phyloP scores from a whole-genome alignment of 2,888 invertebrate genomes.

The Caenorhabditis imperialis region DNA sequence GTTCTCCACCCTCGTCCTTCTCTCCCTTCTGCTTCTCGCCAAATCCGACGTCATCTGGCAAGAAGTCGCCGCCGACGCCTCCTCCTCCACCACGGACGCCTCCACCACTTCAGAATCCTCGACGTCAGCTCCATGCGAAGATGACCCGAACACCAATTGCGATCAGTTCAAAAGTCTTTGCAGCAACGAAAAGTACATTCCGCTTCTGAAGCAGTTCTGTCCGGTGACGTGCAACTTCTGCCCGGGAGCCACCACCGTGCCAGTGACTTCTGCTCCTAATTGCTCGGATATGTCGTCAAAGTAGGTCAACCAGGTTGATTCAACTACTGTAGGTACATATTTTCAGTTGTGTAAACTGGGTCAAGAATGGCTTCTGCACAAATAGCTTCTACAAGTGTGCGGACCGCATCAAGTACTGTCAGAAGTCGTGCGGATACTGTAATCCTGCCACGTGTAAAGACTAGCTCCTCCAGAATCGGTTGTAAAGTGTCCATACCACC shows the following conservation, averaged over 20 bases:
- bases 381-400: constrained; percentile 19
- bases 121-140: constrained; percentile 17
- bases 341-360: constrained; percentile 23
- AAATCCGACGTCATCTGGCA: no score
- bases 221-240: constrained; percentile 40
- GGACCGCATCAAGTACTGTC: constrained; percentile 8
- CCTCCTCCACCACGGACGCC: no score
- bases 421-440: constrained; percentile 23
- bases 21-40: not conserved
- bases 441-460: no score
- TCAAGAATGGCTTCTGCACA: constrained; percentile 9
- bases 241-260: constrained; percentile 31
- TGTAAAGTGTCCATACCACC: no score
- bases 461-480: no score
- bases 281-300: constrained; percentile 16
- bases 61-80: not conserved
- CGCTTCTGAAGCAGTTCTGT: constrained; percentile 30
- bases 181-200: constrained; percentile 8
- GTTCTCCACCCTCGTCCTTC: not conserved
- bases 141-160: constrained; percentile 13
- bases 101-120: no score
- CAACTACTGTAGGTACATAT: no score
- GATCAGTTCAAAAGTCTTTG: constrained; percentile 9
- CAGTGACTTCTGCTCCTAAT: constrained; percentile 16
- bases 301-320: no score